A percentile compares a stretch with the other conserved stretches of the same genome.
phyloP scores from a whole-genome alignment of 1,140 invertebrate species.

The Drosophila erecta region DNA sequence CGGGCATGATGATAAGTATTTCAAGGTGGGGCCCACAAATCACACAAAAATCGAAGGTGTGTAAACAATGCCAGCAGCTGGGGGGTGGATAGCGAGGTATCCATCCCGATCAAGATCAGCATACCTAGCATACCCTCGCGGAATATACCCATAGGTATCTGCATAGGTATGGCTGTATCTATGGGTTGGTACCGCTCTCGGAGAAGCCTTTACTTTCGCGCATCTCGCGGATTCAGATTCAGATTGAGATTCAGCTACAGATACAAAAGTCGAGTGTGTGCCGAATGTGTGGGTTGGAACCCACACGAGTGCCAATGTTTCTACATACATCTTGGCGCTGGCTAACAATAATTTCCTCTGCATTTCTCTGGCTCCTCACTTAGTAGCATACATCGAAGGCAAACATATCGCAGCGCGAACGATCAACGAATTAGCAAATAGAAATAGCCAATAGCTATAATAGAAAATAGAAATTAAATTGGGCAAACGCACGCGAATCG shows the following conservation, averaged over 20 bases:
- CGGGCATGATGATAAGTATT: constrained; percentile 32
- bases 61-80: constrained; percentile 68
- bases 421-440: constrained; percentile 76
- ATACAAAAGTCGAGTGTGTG: constrained; percentile 18
- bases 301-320: constrained; percentile 34
- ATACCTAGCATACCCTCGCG: constrained; percentile 53
- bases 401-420: constrained; percentile 81
- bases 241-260: neutral
- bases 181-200: neutral
- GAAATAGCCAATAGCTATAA: constrained; percentile 48
- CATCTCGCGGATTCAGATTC: neutral
- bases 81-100: neutral
- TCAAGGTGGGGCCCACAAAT: constrained; percentile 76
- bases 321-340: constrained; percentile 43
- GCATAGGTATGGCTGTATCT: neutral
- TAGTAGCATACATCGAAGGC: constrained; percentile 82
- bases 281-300: constrained; percentile 29
- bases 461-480: constrained; percentile 60
- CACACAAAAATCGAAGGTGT: constrained; percentile 76
- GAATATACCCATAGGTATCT: neutral
- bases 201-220: constrained; percentile 7
- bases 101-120: constrained; percentile 43
- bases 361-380: constrained; percentile 59
- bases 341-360: constrained; percentile 60
- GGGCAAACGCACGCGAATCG: constrained; percentile 25